Base-by-base conservation (phyloP, 2,888 invertebrate genomes). In the Ennomos quercinarius region DNA sequence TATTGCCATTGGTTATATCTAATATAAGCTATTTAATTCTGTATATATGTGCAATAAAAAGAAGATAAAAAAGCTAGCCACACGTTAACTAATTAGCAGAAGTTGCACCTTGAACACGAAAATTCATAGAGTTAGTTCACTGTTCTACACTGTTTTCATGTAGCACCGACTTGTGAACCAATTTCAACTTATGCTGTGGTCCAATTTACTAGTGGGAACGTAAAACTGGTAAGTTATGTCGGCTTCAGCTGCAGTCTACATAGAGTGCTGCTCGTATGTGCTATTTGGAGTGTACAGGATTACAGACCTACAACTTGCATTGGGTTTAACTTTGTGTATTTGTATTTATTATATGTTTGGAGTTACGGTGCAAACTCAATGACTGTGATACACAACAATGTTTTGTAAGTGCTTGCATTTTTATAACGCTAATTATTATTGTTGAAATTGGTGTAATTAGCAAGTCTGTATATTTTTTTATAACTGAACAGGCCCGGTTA, bases 101-200 rank as follows among this genome's bases (percentile, higher is more conserved):
- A 27, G 27, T 27, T 6, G 27, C n/a, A n/a, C n/a, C n/a, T n/a
- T n/a, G n/a, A n/a, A 27, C 27, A 40, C 9, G 1, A 9, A n/a
- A 6, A 40, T 12, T 40, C 12, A 9, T n/a, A 17, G 40, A 42
- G 3, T 37, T 50, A 17, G 10, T 11, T 11, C 13, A 45, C 56
- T 50, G 49, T 37, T 10, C 40, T 10, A 34, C 39, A 57, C 8
- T 0, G 17, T 46, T n/a, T 10, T 8, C 39, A 12, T 57, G 50
- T 57, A 36, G 38, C 52, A 59, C 43, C 57, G 64, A 64, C 50
- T 63, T 63, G 64, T 65, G 57, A 63, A 70, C 44, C 59, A 54
- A 42, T 54, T 49, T 41, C 53, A 48, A 58, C 53, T 62, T 61
- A 35, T 42, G 43, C 9, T 43, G 43, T 54, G 53, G 60, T 49